Base-by-base conservation (phyloP, 2,888 invertebrate species). In the Leucophora obtusa region DNA sequence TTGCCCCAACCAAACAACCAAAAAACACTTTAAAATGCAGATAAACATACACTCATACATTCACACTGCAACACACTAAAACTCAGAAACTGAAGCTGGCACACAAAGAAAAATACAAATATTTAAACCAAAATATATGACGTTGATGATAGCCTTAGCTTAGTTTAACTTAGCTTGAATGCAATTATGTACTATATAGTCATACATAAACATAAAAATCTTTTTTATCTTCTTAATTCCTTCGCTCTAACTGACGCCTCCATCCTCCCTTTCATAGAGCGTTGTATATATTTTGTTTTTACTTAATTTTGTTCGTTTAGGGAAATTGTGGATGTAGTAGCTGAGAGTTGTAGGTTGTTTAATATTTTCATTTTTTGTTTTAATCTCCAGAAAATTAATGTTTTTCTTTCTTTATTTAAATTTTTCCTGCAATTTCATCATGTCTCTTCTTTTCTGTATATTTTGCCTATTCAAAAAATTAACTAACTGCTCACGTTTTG, bases 401-500 rank as follows among this genome's bases (percentile, higher is more conserved):
- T 56, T n/a, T 58, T 43, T 69, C 59, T 70, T 51, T 56, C 47
- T 9, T 56, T 7, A 28, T 68, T 11, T 11, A 21, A 33, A 24
- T 47, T 53, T n/a, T 17, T 43, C 28, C 58, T 11, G 3, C 33
- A 21, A 38, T 43, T 28, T 3, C 54, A 24, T 3, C 54, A 24
- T 28, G 28, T 21, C 35, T 28, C 11, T 17, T 8, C 15, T 0
- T 51, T 17, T 51, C 18, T 53, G 18, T 14, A 9, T 21, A 11
- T 18, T 24, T 21, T 21, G 18, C 10, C 51, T 50, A 17, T 47
- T 28, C 56, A 43, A 15, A 51, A 70, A 70, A 70, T 70, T 70
- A 70, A 70, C 70, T 70, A 60, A 59, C 70, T 59, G 59, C 70
- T 70, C 70, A 70, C 70, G 70, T 70, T 70, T 70, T 70, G 50